phyloP scores from a whole-genome alignment of 2,888 invertebrate genomes.

The Hypsopygia costalis region DNA sequence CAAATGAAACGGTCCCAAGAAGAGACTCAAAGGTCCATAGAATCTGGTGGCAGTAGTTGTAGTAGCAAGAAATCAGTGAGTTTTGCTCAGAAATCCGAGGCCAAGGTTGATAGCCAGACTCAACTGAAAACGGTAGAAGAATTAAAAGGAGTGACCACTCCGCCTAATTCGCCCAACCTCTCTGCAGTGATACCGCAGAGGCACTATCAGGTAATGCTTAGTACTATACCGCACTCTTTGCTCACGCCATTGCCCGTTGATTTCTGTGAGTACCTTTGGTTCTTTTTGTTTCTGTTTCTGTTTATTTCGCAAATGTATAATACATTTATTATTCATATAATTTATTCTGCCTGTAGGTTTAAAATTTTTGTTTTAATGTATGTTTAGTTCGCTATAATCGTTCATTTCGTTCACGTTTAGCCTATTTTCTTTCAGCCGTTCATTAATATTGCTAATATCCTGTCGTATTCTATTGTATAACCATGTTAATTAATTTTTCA shows the following conservation, averaged over 20 bases:
- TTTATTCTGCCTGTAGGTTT: constrained; percentile 17
- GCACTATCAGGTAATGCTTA: constrained; percentile 77
- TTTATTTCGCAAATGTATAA: constrained; percentile 21
- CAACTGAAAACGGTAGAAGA: constrained; percentile 75
- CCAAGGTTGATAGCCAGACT: constrained; percentile 52
- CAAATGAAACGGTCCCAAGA: constrained; percentile 86
- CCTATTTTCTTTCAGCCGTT: background rate
- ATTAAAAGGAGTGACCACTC: constrained; percentile 79
- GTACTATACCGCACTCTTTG: constrained; percentile 35
- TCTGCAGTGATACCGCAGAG: constrained; percentile 82
- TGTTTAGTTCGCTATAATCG: constrained; percentile 16
- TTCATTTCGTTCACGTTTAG: constrained; percentile 10
- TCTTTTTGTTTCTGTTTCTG: constrained; percentile 44
- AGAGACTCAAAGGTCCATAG: constrained; percentile 79
- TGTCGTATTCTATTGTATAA: background rate
- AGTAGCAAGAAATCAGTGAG: constrained; percentile 88
- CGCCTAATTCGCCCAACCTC: constrained; percentile 88
- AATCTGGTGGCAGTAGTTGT: constrained; percentile 80
- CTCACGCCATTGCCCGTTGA: constrained; percentile 60
- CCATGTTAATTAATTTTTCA: background rate
- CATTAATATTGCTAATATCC: background rate
- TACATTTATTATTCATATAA: constrained; percentile 19
- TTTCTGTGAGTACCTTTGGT: constrained; percentile 73
- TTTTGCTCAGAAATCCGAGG: constrained; percentile 83
- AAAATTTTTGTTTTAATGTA: background rate